Percentiles rank a stretch among this genome's conserved stretches.
Conservation (phyloP, 2,113 vertebrate species). For the Balaeniceps rex region DNA sequence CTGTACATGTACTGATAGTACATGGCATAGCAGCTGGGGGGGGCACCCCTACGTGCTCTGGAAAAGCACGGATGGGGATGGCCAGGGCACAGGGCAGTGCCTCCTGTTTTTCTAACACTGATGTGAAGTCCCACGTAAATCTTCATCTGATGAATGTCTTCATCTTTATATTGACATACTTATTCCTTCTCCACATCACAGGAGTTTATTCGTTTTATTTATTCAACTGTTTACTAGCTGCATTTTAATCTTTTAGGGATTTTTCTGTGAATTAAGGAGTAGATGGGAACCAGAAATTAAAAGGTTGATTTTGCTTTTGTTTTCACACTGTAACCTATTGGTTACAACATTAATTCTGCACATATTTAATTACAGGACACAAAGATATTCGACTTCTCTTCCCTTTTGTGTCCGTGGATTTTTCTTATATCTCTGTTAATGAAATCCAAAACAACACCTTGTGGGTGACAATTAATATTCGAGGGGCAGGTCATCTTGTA, state of each 20-base stretch:
- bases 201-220: background rate
- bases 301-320: background rate
- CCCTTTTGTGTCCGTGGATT: background rate
- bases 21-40: background rate
- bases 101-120: background rate
- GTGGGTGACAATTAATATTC: background rate
- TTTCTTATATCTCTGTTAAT: background rate
- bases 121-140: background rate
- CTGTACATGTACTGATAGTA: too few relatives aligned
- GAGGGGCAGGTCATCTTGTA: background rate
- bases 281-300: background rate
- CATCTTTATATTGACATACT: background rate
- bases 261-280: background rate
- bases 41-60: background rate
- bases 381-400: background rate
- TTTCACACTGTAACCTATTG: background rate
- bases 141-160: background rate
- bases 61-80: background rate
- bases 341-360: background rate
- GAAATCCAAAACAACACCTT: background rate
- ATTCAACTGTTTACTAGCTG: background rate
- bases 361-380: background rate
- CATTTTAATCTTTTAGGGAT: background rate
- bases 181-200: background rate
- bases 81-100: background rate